Base-by-base conservation (phyloP, 2,888 invertebrate species). In the Heliothis peltigera region DNA sequence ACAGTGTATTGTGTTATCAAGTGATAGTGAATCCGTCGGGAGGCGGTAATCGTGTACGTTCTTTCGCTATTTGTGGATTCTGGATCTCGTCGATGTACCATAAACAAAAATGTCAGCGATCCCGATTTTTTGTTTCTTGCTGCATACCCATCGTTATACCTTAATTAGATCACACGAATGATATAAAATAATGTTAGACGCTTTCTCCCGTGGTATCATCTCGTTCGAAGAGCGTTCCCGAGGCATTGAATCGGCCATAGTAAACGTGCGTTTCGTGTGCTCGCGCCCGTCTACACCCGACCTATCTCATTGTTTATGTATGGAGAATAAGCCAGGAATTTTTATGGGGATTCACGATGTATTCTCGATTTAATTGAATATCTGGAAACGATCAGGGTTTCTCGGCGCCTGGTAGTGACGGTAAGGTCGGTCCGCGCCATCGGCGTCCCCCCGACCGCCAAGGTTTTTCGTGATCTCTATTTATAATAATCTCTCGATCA, bases 41-140 rank as follows among this genome's bases (percentile, higher is more conserved):
- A 94, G 94, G 91, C 94, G 94, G 95, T 94, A 95, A 94, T 93
- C 94, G 92, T 94, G 93, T 93, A 94, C 90, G 94, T 94, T 93
- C 89, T 90, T 91, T 93, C 89, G 92, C 94, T 94, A 93, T 94
- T 94, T 94, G 94, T 93, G 94, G 94, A 94, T 93, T 93, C 92
- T 92, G 92, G 91, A 94, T 92, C 89, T 92, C 91, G 90, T 93
- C 92, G 91, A 94, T 93, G 94, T 94, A 95, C 95, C 95, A 95
- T 95, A 95, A 95, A 95, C 95, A 95, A 95, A 95, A 95, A 95
- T 95, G 95, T 95, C 95, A 95, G 95, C 95, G 94, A 94, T 95
- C 94, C 93, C 92, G 87, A 95, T 94, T 95, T 95, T 95, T 95
- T 95, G 94, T 94, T 94, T 95, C 94, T 92, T 87, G 86, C 91